Evolutionary conservation across 2,888 invertebrate species (phyloP).

Genomic region (Galerucella nymphaeae): DNA sequence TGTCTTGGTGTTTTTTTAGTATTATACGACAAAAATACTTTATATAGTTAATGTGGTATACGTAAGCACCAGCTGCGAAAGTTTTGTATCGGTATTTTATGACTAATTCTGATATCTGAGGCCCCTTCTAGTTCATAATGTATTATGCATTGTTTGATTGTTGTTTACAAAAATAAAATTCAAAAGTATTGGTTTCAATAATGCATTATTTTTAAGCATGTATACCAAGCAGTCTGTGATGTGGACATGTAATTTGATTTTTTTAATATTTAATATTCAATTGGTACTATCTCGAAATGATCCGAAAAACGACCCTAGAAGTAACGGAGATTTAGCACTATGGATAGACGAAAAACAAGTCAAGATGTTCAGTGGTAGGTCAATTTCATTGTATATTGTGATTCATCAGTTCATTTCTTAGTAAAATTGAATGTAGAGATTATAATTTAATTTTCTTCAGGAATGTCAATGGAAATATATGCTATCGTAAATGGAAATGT

Average conservation of each 20-base stretch:
- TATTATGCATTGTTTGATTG: slow-evolving; percentile 17
- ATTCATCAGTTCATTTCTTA: too few relatives aligned
- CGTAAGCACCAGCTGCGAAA: not conserved
- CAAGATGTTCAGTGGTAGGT: slow-evolving; percentile 88
- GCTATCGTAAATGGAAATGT: slow-evolving; percentile 91
- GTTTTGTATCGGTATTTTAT: not conserved
- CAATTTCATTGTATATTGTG: slow-evolving; percentile 5
- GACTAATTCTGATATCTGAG: not conserved
- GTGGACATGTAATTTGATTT: slow-evolving; percentile 51
- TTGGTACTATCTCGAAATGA: slow-evolving; percentile 58
- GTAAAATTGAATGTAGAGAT: not conserved
- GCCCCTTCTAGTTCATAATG: slow-evolving; percentile 22
- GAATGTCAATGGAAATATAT: slow-evolving; percentile 87
- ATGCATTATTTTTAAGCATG: slow-evolving; percentile 51
- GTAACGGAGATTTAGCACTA: slow-evolving; percentile 76
- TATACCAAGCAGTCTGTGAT: slow-evolving; percentile 52
- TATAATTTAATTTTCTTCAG: slow-evolving; percentile 63
- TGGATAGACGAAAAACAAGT: slow-evolving; percentile 95
- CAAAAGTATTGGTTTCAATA: slow-evolving; percentile 8
- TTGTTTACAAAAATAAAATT: not conserved
- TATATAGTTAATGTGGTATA: not conserved
- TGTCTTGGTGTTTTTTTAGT: too few relatives aligned
- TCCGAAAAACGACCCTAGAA: slow-evolving; percentile 61
- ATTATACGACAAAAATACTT: not conserved
- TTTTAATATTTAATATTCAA: slow-evolving; percentile 49